phyloP scores from a whole-genome alignment of 2,113 vertebrate species.

The Sander lucioperca region DNA sequence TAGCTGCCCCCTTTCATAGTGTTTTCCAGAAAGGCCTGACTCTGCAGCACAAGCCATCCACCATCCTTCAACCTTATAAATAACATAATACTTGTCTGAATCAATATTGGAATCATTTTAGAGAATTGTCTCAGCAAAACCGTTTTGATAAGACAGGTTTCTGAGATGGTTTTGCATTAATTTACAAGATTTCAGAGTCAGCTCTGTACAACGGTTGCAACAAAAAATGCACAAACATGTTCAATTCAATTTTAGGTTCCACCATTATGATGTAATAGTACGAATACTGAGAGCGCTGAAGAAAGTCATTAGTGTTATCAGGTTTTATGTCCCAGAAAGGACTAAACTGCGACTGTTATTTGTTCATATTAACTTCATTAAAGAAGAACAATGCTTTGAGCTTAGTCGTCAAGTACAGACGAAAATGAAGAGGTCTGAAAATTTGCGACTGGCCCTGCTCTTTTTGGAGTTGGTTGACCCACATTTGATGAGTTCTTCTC shows the following conservation, averaged over 20 bases:
- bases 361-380: too few relatives aligned
- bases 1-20: neutral
- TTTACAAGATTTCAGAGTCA: neutral
- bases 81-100: neutral
- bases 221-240: neutral
- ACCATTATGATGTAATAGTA: neutral
- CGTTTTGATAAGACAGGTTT: neutral
- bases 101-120: neutral
- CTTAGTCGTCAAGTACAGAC: neutral
- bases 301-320: neutral
- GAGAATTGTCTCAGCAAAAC: neutral
- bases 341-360: neutral
- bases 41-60: neutral
- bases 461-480: neutral
- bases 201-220: neutral
- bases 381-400: neutral
- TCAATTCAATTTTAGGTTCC: neutral
- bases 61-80: neutral
- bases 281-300: neutral
- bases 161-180: neutral
- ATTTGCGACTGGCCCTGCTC: neutral
- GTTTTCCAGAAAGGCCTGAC: conserved; percentile 3
- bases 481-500: neutral
- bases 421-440: neutral
- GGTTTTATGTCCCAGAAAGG: neutral